phyloP scores from a whole-genome alignment of 2,797 vertebrate genomes.

The Coluber constrictor region DNA sequence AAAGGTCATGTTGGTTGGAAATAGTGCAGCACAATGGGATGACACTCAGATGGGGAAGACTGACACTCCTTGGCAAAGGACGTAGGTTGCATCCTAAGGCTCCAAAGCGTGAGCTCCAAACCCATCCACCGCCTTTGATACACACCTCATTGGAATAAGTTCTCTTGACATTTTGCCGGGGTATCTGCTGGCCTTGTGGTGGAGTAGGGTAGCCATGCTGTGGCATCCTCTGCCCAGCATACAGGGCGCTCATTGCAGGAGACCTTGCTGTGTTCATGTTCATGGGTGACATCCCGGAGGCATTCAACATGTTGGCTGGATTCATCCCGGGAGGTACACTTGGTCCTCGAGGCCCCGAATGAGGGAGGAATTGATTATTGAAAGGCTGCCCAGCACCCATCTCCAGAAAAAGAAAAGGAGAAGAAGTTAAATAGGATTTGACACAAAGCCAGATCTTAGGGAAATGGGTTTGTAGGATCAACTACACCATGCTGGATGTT shows the following conservation, averaged over 20 bases:
- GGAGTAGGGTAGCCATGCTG: conserved; percentile 81
- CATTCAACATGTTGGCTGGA: conserved; percentile 63
- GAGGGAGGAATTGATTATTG: conserved; percentile 87
- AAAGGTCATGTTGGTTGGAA: background rate
- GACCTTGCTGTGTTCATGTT: conserved; percentile 80
- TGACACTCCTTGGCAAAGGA: background rate
- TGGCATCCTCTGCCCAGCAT: conserved; percentile 80
- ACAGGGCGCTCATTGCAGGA: conserved; percentile 73
- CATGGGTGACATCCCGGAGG: conserved; percentile 74
- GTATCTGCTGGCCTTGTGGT: conserved; percentile 76
- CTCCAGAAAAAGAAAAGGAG: conserved; percentile 57
- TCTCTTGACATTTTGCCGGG: conserved; percentile 84
- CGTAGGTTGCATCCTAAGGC: background rate
- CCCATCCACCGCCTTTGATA: background rate
- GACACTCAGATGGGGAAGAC: background rate
- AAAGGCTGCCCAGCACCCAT: conserved; percentile 89
- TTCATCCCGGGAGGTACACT: conserved; percentile 63
- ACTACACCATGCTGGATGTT: too few relatives aligned
- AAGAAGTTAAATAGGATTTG: background rate
- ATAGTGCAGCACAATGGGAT: background rate
- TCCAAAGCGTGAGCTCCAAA: background rate
- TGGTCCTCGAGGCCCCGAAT: conserved; percentile 83
- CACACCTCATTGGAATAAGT: conserved; percentile 84
- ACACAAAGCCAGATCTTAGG: background rate
- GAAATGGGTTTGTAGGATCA: background rate